Percentiles rank a stretch among this genome's conserved stretches.
Conservation (phyloP, 2,113 vertebrate species). For the Callorhinus ursinus region DNA sequence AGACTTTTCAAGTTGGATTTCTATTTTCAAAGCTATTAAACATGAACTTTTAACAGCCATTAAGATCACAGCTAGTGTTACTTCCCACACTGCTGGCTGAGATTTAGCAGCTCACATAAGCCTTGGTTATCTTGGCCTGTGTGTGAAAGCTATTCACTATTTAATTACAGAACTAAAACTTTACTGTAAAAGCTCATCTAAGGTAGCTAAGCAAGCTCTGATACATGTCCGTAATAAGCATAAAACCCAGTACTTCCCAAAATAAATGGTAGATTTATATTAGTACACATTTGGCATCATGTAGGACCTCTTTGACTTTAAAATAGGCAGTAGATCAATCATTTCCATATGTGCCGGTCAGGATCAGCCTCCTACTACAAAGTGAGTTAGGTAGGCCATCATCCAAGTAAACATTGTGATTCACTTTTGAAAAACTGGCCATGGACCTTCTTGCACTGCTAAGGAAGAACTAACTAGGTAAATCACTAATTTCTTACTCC, state of each 20-base stretch:
- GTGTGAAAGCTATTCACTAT: conserved; percentile 40
- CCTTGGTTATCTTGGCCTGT: conserved; percentile 10
- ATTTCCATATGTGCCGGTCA: not conserved
- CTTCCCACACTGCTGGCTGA: not conserved
- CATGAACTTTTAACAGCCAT: conserved; percentile 53
- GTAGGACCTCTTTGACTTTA: not conserved
- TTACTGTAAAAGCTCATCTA: conserved; percentile 41
- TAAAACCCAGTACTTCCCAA: not conserved
- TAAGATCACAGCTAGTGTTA: conserved; percentile 33
- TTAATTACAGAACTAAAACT: conserved; percentile 66
- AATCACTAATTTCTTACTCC: not conserved
- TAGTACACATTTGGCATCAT: not conserved
- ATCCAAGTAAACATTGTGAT: not conserved
- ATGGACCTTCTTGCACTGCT: not conserved
- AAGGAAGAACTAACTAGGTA: not conserved
- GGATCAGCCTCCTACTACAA: not conserved
- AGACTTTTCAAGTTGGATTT: conserved; percentile 40
- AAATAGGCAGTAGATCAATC: not conserved
- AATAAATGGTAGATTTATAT: not conserved
- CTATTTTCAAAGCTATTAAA: conserved; percentile 61
- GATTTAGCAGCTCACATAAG: conserved; percentile 29
- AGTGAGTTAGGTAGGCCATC: not conserved
- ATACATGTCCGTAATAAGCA: not conserved
- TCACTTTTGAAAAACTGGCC: not conserved
- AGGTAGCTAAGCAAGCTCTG: not conserved